These are phyloP conservation scores for Hydriomena furcata DNA, from an alignment of 2,888 invertebrate species.

Conservation along the genomic window DNA sequence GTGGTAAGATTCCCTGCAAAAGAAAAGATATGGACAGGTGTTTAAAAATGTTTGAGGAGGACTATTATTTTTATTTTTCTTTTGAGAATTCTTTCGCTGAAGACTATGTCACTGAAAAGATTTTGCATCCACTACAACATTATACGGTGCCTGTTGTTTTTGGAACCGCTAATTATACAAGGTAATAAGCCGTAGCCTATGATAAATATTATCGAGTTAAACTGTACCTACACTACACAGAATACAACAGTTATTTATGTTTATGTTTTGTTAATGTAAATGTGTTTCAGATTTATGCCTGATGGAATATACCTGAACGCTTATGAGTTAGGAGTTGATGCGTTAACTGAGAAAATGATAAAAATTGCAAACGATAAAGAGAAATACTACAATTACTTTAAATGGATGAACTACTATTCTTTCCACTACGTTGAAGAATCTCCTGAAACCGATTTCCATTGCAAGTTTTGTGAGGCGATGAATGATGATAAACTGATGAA, in stretches of 20 bases:
- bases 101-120: slow-evolving; percentile 66
- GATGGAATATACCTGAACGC: slow-evolving; percentile 45
- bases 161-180: too few relatives aligned
- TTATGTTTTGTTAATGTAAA: too few relatives aligned
- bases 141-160: too few relatives aligned
- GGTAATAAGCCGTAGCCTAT: too few relatives aligned
- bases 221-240: too few relatives aligned
- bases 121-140: slow-evolving; percentile 51
- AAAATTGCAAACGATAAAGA: slow-evolving; percentile 38
- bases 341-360: slow-evolving; percentile 39
- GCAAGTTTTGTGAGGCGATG: slow-evolving; percentile 42
- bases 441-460: slow-evolving; percentile 43
- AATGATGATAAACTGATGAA: slow-evolving; percentile 32
- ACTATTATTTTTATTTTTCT: slow-evolving; percentile 62
- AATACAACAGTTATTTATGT: too few relatives aligned
- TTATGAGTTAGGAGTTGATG: slow-evolving; percentile 28
- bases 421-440: slow-evolving; percentile 36
- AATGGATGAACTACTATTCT: slow-evolving; percentile 46
- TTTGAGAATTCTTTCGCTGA: slow-evolving; percentile 60
- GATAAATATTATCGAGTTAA: too few relatives aligned
- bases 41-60: slow-evolving; percentile 39
- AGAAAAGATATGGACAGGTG: too few relatives aligned
- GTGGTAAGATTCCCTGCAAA: too few relatives aligned
- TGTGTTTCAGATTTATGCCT: slow-evolving; percentile 34
- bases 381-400: slow-evolving; percentile 41